phyloP scores from a whole-genome alignment of 2,113 vertebrate genomes.

The Cinclus mexicanus region DNA sequence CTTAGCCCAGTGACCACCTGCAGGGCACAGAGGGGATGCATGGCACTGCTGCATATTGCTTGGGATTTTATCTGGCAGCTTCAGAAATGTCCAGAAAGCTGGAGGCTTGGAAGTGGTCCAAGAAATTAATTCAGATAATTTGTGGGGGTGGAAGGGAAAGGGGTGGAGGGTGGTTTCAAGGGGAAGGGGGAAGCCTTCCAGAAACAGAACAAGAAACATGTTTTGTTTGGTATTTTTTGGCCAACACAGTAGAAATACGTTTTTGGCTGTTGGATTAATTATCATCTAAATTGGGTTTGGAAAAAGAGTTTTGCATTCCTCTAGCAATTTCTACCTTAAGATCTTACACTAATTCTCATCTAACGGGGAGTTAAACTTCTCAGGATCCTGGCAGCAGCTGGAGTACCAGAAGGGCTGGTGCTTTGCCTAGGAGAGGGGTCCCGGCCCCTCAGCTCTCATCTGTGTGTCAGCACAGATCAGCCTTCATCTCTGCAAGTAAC shows the following conservation, averaged over 20 bases:
- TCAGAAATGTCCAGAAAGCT: not conserved
- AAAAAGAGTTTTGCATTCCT: not conserved
- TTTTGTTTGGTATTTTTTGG: not conserved
- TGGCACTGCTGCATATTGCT: not conserved
- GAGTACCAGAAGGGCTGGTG: not conserved
- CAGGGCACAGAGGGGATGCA: not conserved
- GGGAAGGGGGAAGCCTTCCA: not conserved
- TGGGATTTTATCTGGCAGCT: not conserved
- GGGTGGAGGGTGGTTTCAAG: not conserved
- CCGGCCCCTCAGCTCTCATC: not conserved
- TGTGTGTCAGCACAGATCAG: conserved; percentile 41
- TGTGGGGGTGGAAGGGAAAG: not conserved
- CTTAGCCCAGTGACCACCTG: not conserved
- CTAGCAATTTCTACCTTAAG: not conserved
- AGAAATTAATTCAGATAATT: not conserved
- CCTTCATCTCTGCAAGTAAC: conserved; percentile 46
- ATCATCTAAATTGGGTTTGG: not conserved
- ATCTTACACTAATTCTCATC: not conserved
- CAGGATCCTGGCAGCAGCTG: not conserved
- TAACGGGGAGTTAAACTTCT: not conserved
- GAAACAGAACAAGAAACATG: not conserved
- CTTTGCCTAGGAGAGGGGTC: not conserved
- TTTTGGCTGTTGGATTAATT: not conserved
- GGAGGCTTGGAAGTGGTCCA: not conserved
- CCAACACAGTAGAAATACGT: not conserved